A percentile compares a stretch with the other conserved stretches of the same genome.
Conservation (phyloP, 1,140 invertebrate genomes). For the Drosophila subobscura region DNA sequence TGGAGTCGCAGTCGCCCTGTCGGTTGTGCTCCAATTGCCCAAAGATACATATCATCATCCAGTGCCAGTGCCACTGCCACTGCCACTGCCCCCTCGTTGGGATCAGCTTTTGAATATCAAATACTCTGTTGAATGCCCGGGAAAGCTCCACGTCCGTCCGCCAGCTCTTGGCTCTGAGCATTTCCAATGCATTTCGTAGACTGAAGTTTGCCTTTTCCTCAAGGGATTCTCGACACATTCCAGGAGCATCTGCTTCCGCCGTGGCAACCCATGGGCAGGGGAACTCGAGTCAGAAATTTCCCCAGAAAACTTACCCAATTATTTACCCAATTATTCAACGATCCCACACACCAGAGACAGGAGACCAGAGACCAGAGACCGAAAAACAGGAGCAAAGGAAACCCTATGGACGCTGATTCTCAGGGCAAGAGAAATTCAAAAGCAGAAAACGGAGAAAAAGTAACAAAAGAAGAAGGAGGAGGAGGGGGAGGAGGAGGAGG, state of each 20-base stretch:
- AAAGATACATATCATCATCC: conserved; percentile 55
- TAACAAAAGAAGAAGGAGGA: not conserved
- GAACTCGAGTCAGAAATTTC: conserved; percentile 18
- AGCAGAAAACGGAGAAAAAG: not conserved
- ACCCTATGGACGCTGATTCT: conserved; percentile 63
- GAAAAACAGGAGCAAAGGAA: conserved; percentile 34
- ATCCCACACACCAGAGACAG: conserved; percentile 20
- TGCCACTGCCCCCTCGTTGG: conserved; percentile 28
- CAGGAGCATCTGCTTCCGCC: not conserved
- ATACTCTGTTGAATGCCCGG: not conserved
- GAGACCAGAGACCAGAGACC: not conserved
- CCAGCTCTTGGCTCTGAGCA: too few species aligned
- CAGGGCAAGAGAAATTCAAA: conserved; percentile 26
- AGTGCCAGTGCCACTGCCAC: conserved; percentile 14
- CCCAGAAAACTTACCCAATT: conserved; percentile 20
- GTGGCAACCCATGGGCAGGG: conserved; percentile 4
- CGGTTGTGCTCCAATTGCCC: conserved; percentile 71
- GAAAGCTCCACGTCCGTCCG: too few species aligned
- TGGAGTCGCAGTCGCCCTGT: conserved; percentile 1
- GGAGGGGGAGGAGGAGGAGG: too few species aligned
- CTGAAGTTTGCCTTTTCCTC: too few species aligned
- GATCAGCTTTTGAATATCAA: conserved; percentile 28
- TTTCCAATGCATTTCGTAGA: too few species aligned
- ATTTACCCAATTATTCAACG: not conserved
- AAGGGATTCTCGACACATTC: not conserved